phyloP scores from a whole-genome alignment of 2,113 vertebrate species.

The Amphiprion ocellaris region DNA sequence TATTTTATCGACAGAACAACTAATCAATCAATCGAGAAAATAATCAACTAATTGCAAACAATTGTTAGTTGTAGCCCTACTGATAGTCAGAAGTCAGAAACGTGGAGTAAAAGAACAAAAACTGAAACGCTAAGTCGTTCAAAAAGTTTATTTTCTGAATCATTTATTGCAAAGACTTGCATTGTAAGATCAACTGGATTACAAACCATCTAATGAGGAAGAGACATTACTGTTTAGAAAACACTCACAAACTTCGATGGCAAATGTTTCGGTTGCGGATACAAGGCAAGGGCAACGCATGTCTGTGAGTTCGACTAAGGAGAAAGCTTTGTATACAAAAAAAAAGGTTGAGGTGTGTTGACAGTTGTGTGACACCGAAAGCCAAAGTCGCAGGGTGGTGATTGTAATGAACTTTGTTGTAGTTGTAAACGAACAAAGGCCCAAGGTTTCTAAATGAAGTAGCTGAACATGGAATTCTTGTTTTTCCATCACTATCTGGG shows the following conservation, averaged over 20 bases:
- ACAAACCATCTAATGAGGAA: conserved; percentile 62
- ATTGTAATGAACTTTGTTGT: neutral
- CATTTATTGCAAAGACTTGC: conserved; percentile 72
- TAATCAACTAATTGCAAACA: too few relatives aligned
- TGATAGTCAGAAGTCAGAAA: neutral
- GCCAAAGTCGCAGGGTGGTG: conserved; percentile 27
- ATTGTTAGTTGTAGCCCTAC: too few relatives aligned
- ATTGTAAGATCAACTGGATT: conserved; percentile 66
- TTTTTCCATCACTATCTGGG: neutral
- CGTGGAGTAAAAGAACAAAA: neutral
- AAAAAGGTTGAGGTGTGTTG: neutral
- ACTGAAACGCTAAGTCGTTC: neutral
- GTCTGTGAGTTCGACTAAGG: conserved; percentile 53
- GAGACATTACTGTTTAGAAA: conserved; percentile 67
- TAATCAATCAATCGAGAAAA: too few relatives aligned
- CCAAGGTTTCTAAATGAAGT: neutral
- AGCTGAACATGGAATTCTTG: neutral
- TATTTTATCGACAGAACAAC: too few relatives aligned
- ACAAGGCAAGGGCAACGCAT: conserved; percentile 68
- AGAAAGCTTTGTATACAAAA: conserved; percentile 66
- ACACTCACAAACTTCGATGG: conserved; percentile 69
- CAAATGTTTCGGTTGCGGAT: conserved; percentile 71
- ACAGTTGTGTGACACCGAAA: conserved; percentile 20
- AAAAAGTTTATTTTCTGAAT: conserved; percentile 63
- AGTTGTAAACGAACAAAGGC: neutral